Conservation (phyloP, 2,888 invertebrate genomes). For the Xanthostigma xanthostigma region DNA sequence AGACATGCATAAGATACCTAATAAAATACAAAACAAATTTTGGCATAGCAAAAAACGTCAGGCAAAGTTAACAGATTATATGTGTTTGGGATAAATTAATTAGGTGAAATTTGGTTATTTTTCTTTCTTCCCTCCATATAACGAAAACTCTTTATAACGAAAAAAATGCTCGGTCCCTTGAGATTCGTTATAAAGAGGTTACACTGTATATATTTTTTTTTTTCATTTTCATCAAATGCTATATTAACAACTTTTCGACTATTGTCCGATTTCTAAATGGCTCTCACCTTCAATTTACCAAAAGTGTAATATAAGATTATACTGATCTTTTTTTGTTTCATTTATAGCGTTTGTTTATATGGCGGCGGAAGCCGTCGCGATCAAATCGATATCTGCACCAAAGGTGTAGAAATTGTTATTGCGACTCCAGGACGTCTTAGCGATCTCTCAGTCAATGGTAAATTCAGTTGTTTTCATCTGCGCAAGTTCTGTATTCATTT, state of each 20-base stretch:
- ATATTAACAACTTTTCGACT: not conserved
- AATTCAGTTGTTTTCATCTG: not conserved
- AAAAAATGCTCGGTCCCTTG: no score
- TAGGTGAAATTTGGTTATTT: no score
- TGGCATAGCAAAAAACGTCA: no score
- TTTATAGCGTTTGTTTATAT: constrained; percentile 66
- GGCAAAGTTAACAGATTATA: no score
- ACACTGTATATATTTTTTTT: not conserved
- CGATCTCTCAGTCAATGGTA: constrained; percentile 43
- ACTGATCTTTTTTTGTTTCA: constrained; percentile 9
- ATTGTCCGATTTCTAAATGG: not conserved
- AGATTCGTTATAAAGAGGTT: no score
- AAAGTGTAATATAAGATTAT: not conserved
- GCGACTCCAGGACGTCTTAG: constrained; percentile 90
- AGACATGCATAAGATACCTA: no score
- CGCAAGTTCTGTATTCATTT: constrained; percentile 10
- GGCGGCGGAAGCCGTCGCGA: constrained; percentile 73
- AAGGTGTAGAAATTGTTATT: constrained; percentile 87
- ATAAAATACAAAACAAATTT: no score
- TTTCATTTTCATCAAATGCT: not conserved
- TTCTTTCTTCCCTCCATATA: no score
- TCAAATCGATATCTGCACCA: constrained; percentile 57
- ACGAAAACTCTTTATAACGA: no score
- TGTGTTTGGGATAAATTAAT: no score
- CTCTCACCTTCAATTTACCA: not conserved